These are phyloP conservation scores for Anolis carolinensis DNA, from an alignment of 2,113 vertebrate species.

Conservation along the genomic window DNA sequence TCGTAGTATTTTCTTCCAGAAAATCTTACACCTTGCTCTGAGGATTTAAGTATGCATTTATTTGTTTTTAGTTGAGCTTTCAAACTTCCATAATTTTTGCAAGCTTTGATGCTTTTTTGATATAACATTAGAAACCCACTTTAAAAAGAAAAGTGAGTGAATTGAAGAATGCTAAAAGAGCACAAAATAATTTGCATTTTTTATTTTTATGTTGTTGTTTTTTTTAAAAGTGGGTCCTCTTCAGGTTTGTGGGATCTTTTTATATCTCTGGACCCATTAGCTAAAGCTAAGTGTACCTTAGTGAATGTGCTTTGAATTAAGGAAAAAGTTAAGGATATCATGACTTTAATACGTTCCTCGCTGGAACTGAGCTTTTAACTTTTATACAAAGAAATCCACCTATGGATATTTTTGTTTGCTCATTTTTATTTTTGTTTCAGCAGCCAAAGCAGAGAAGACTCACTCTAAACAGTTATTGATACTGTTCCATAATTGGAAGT, in stretches of 20 bases:
- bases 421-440: not conserved
- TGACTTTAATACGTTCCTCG: not conserved
- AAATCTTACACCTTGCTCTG: not conserved
- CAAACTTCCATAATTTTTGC: slow-evolving; percentile 2
- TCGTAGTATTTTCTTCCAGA: slow-evolving; percentile 11
- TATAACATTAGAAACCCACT: not conserved
- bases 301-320: not conserved
- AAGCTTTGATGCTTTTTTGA: not conserved
- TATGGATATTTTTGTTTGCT: not conserved
- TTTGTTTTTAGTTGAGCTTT: slow-evolving; percentile 12
- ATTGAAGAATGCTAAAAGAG: not conserved
- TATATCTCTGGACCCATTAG: not conserved
- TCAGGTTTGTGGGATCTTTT: not conserved
- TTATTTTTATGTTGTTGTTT: not conserved
- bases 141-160: slow-evolving; percentile 1
- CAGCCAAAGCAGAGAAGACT: not conserved
- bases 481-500: not conserved
- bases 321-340: not conserved
- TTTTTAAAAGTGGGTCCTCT: not conserved
- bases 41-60: not conserved
- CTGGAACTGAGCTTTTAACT: not conserved
- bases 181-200: not conserved
- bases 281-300: not conserved
- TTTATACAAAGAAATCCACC: not conserved
- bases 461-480: not conserved